Percentiles rank a stretch among this genome's conserved stretches.
These are phyloP conservation scores for Pampus argenteus DNA, from an alignment of 2,797 vertebrate genomes.

Conservation along the genomic window DNA sequence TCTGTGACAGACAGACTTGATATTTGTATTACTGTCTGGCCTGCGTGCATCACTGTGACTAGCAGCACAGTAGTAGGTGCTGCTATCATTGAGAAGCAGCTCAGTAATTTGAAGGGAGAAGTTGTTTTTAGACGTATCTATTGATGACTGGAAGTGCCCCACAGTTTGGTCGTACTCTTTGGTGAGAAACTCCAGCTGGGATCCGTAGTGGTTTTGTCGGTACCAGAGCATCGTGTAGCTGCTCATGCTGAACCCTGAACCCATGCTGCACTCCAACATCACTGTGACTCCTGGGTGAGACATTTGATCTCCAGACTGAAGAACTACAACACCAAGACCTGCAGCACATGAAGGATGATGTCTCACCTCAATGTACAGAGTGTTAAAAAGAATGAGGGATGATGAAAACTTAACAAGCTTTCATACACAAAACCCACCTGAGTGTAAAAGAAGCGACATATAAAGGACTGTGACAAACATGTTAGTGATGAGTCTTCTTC, in stretches of 20 bases:
- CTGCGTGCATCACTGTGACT: slow-evolving; percentile 72
- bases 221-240: slow-evolving; percentile 80
- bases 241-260: slow-evolving; percentile 52
- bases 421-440: slow-evolving; percentile 45
- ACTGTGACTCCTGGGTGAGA: background rate
- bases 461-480: slow-evolving; percentile 30
- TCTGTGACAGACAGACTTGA: background rate
- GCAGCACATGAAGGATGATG: slow-evolving; percentile 6
- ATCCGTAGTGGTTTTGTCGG: slow-evolving; percentile 45
- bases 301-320: slow-evolving; percentile 40
- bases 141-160: slow-evolving; percentile 30
- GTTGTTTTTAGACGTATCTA: slow-evolving; percentile 37
- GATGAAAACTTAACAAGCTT: no score
- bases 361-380: background rate
- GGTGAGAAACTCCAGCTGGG: slow-evolving; percentile 57
- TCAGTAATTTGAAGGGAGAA: slow-evolving; percentile 70
- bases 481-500: background rate
- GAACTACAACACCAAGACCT: slow-evolving; percentile 55
- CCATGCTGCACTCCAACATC: slow-evolving; percentile 66
- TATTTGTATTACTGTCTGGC: slow-evolving; percentile 71
- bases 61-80: slow-evolving; percentile 80
- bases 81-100: slow-evolving; percentile 55
- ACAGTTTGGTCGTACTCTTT: slow-evolving; percentile 11
- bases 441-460: slow-evolving; percentile 27
- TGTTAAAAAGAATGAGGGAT: no score